Percentiles rank a stretch among this genome's conserved stretches.
phyloP scores from a whole-genome alignment of 2,888 invertebrate species.

The Nomada hirtipes region DNA sequence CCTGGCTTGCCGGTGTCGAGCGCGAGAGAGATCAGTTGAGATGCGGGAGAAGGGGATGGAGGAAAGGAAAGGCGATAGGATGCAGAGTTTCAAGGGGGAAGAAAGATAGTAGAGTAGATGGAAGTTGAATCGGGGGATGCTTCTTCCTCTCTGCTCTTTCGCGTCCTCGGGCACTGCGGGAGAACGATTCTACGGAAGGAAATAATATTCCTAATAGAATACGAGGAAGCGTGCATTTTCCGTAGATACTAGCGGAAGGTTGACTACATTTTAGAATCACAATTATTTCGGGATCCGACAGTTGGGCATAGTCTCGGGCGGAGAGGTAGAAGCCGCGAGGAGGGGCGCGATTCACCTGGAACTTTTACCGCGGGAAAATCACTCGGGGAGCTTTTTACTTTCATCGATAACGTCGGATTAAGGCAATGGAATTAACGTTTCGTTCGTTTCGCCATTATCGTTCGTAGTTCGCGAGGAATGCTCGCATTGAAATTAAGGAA shows the following conservation, averaged over 20 bases:
- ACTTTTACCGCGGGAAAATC: constrained; percentile 19
- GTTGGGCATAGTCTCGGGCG: too few species aligned
- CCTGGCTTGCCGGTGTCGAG: constrained; percentile 12
- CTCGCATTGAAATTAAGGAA: constrained; percentile 27
- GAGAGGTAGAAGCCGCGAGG: not conserved
- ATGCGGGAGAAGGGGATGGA: constrained; percentile 11
- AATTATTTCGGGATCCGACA: constrained; percentile 14
- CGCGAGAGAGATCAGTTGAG: constrained; percentile 22
- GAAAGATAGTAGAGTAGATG: constrained; percentile 17
- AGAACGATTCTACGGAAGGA: constrained; percentile 60
- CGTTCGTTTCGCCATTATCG: constrained; percentile 26
- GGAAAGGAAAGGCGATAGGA: not conserved
- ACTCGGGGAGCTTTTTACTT: constrained; percentile 25
- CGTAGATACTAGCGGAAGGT: constrained; percentile 3
- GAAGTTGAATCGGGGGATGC: constrained; percentile 54
- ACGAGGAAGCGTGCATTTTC: constrained; percentile 44
- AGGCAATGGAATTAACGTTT: constrained; percentile 43
- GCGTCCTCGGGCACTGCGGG: constrained; percentile 55
- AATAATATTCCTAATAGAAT: constrained; percentile 66
- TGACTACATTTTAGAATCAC: constrained; percentile 39
- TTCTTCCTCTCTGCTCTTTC: constrained; percentile 62
- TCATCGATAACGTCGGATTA: constrained; percentile 40
- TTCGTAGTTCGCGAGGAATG: not conserved
- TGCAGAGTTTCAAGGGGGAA: not conserved
- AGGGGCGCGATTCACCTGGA: not conserved